Evolutionary conservation across 2,888 invertebrate species (phyloP).

Genomic region (Cephalotes varians): DNA sequence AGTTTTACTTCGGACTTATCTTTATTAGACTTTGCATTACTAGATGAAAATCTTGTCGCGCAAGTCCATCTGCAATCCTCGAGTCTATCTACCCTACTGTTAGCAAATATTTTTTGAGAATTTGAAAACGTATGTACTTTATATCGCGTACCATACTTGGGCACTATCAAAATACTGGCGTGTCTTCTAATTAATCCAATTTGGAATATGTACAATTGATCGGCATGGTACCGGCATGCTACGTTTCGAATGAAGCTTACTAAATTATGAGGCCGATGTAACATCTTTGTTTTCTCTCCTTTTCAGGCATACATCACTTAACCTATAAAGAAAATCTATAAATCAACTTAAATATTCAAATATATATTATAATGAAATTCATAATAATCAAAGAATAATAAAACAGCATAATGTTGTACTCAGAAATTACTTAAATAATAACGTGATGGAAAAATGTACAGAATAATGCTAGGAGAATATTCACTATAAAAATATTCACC

Average conservation of each 20-base stretch:
- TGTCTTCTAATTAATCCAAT: constrained; percentile 77
- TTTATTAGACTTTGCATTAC: constrained; percentile 63
- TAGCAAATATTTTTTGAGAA: constrained; percentile 68
- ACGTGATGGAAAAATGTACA: not conserved
- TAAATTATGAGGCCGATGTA: constrained; percentile 80
- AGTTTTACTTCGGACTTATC: constrained; percentile 55
- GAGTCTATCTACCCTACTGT: constrained; percentile 66
- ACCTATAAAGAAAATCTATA: constrained; percentile 59
- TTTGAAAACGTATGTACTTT: constrained; percentile 73
- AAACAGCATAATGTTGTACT: constrained; percentile 35
- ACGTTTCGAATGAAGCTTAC: constrained; percentile 78
- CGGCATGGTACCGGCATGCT: constrained; percentile 69
- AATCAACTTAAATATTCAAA: not conserved
- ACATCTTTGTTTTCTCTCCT: constrained; percentile 73
- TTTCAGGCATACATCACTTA: constrained; percentile 37
- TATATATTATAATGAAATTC: not conserved
- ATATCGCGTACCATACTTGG: constrained; percentile 69
- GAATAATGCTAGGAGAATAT: not conserved
- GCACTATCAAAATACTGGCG: constrained; percentile 79
- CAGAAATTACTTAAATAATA: not conserved
- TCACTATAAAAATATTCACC: constrained; percentile 15
- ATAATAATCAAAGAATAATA: not conserved
- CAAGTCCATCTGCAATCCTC: constrained; percentile 69
- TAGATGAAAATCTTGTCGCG: constrained; percentile 65
- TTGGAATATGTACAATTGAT: constrained; percentile 79